These are phyloP conservation scores for Phengaris arion DNA, from an alignment of 2,888 invertebrate genomes.

Conservation along the genomic window DNA sequence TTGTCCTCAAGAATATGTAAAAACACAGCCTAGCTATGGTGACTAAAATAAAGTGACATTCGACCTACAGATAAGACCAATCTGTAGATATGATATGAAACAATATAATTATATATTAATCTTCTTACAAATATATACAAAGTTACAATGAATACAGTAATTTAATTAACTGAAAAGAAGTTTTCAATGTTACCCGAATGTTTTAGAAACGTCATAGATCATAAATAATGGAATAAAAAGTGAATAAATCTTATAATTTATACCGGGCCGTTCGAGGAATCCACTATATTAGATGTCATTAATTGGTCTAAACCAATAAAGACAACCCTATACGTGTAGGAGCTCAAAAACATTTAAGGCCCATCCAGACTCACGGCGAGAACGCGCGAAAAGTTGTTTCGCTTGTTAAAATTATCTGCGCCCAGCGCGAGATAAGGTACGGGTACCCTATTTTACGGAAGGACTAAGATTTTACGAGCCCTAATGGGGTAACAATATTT, in stretches of 20 bases:
- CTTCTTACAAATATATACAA: background rate
- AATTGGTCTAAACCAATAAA: constrained; percentile 77
- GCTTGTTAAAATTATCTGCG: no score
- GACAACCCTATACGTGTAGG: constrained; percentile 74
- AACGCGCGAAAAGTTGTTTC: background rate
- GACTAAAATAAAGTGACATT: no score
- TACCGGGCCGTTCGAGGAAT: constrained; percentile 61
- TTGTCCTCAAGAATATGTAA: no score
- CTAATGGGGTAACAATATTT: no score
- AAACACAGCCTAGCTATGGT: no score
- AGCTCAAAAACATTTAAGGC: constrained; percentile 36
- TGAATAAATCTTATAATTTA: constrained; percentile 55
- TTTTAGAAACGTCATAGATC: constrained; percentile 26
- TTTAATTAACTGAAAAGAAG: background rate
- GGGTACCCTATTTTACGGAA: no score
- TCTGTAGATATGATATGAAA: no score
- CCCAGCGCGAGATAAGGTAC: no score
- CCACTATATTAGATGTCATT: constrained; percentile 67
- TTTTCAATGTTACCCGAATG: background rate
- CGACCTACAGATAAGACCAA: no score
- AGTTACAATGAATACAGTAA: background rate
- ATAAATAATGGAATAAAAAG: constrained; percentile 35
- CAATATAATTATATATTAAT: no score
- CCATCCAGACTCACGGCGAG: background rate
- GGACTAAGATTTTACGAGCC: no score